Conservation (phyloP, 2,888 invertebrate species). For the Cordilura impudica region DNA sequence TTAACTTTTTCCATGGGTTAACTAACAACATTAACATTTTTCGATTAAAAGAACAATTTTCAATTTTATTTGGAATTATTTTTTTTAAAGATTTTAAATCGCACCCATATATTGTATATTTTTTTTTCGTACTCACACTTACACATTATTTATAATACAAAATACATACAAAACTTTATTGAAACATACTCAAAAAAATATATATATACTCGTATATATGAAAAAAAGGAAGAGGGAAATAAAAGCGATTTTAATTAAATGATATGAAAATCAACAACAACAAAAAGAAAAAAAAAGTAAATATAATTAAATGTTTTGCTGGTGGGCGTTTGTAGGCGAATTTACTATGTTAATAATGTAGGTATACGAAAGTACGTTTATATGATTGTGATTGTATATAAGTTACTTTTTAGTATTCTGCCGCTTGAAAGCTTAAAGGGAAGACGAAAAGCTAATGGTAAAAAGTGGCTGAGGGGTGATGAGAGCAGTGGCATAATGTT, state of each 20-base stretch:
- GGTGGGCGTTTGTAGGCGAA: conserved; percentile 61
- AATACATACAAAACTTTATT: conserved; percentile 17
- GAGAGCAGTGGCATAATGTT: not conserved
- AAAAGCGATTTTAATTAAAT: conserved; percentile 67
- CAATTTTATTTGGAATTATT: not conserved
- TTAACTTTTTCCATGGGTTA: not conserved
- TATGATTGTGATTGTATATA: not conserved
- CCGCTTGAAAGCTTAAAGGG: conserved; percentile 40
- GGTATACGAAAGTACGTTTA: not conserved
- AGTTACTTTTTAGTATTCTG: conserved; percentile 1
- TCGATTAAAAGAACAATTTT: not conserved
- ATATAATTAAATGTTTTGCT: conserved; percentile 59
- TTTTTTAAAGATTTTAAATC: not conserved
- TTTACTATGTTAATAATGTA: conserved; percentile 27
- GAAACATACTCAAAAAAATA: conserved; percentile 24
- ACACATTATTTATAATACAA: conserved; percentile 3
- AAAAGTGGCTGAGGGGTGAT: not conserved
- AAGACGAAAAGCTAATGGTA: not conserved
- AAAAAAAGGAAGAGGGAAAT: conserved; percentile 46
- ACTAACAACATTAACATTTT: not conserved
- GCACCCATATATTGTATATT: not conserved
- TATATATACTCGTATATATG: conserved; percentile 3
- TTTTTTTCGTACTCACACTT: not conserved
- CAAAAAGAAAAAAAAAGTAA: conserved; percentile 41
- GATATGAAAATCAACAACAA: conserved; percentile 65